Evolutionary conservation across 2,888 invertebrate genomes (phyloP), one percentile per base, ranked within the genome.

Genomic region (Emesis russula): DNA sequence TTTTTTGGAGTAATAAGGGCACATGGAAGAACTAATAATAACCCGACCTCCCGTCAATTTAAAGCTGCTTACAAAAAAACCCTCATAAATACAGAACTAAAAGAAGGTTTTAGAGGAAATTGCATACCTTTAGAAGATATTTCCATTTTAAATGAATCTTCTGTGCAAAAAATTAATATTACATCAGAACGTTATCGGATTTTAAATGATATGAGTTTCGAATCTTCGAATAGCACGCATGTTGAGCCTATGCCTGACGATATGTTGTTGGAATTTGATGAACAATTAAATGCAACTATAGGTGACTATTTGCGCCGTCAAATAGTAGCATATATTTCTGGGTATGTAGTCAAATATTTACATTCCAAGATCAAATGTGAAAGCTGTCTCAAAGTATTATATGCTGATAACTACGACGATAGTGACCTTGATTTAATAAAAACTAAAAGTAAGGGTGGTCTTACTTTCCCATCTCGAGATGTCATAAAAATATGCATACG

Each of bases 381-480:
- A 11, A 70, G 33, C 33, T 70, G 68, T 15, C 70, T 70, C 11
- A 31, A 70, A 11, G 70, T 33, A 33, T 70, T 70, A 33, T 70
- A 70, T 70, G 36, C 70, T 36, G 31, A 70, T 70, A n/a, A 70
- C 13, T 70, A 70, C 70, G n/a, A 70, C 9, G 70, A 70, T 70
- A 13, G 13, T 70, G 70, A 70, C 70, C 33, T 70, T 3, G 1
- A 33, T 70, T n/a, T 70, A 9, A 70, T 70, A 70, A 70, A 70
- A 70, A 70, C 36, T 70, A 70, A 70, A 70, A 70, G 25, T 70
- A 70, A 70, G 13, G 70, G 70, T 70, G 70, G 70, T 70, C 70
- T 70, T 70, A 70, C 70, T 70, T 58, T 58, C 11, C n/a, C n/a
- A 58, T 58, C n/a, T n/a, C n/a, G n/a, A 58, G 58, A n/a, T 58